Evolutionary conservation across 2,797 vertebrate species (phyloP), one percentile per base, ranked within the genome.

Genomic region (Enteromius trimaculatus): DNA sequence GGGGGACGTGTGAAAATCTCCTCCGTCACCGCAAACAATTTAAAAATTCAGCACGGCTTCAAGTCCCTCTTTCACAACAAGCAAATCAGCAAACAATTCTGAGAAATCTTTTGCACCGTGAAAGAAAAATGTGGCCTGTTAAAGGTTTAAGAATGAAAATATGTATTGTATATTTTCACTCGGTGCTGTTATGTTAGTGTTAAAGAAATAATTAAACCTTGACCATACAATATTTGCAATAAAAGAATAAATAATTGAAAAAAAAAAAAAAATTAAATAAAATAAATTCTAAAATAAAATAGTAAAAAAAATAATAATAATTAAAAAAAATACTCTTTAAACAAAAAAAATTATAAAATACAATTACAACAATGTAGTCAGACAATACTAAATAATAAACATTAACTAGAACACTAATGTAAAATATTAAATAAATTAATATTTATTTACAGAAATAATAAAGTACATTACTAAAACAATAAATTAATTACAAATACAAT

Each of bases 1-100:
- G 3, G 34, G n/a, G 17, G 65, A 81, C 19, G 55, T 62, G 39
- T 81, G 79, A 62, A 72, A 71, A 81, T 62, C 29, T 49, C 4
- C 42, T 70, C 37, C 3, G 53, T 81, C 47, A 80, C 69, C 5
- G 8, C 0, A 21, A 49, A 16, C 19, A 17, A 49, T 51, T 81
- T 26, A 26, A 74, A 64, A 26, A 81, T 72, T 72, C 58, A 81
- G 55, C 53, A 47, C 0, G 5, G 34, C 4, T 80, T 23, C 55
- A 70, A 70, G 29, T 44, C 51, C 10, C 51, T 58, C 74, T 60
- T 60, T n/a, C 75, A 77, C 42, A 44, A 44, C 75, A 39, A 34
- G 9, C 6, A 55, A 39, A 14, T 58, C 2, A 34, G 29, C 2
- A 9, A 53, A 37, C 10, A 55, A 16, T 34, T 34, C 13, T 8